Base-by-base conservation (phyloP, 1,140 invertebrate genomes). In the Drosophila arawakana region DNA sequence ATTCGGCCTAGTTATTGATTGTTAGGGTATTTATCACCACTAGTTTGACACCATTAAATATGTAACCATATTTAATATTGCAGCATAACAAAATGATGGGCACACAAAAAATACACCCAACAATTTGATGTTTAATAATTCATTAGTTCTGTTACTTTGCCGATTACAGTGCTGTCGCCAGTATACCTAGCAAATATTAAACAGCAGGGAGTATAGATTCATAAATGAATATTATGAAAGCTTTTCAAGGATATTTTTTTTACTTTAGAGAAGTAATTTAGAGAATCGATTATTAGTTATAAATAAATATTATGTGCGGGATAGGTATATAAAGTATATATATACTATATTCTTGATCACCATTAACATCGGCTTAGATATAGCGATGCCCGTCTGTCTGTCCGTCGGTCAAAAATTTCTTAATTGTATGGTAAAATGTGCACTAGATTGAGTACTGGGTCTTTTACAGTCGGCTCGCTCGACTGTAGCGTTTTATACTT, bases 61-160 rank as follows among this genome's bases (percentile, higher is more conserved):
- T 80, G 80, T 78, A 77, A 75, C 69, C 76, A 74, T 79, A 82
- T 81, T 81, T 68, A 79, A 86, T 81, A 77, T 73, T 65, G 73
- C 50, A 66, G 73, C 60, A 60, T 60, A 80, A 85, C 70, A 61
- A 79, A 76, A 68, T 60, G 52, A 52, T 13, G 34, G 61, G 10
- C 46, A 61, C 44, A 60, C 41, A 59, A 75, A 46, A 52, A 18
- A 50, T 73, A 70, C 58, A 80, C 81, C 50, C 69, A 77, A 30
- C 54, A 77, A 80, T 88, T 83, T 88, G 67, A 35, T 65, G 59
- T 80, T 86, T 88, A 88, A 79, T 86, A 86, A 86, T 88, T 63
- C 76, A 86, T 82, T 77, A 74, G 67, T 62, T 73, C 88, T 21
- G 63, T 46, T 80, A 21, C 18, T 73, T 76, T 65, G 52, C 61